Base-by-base conservation (phyloP, 2,888 invertebrate genomes). In the Odontothrips loti region DNA sequence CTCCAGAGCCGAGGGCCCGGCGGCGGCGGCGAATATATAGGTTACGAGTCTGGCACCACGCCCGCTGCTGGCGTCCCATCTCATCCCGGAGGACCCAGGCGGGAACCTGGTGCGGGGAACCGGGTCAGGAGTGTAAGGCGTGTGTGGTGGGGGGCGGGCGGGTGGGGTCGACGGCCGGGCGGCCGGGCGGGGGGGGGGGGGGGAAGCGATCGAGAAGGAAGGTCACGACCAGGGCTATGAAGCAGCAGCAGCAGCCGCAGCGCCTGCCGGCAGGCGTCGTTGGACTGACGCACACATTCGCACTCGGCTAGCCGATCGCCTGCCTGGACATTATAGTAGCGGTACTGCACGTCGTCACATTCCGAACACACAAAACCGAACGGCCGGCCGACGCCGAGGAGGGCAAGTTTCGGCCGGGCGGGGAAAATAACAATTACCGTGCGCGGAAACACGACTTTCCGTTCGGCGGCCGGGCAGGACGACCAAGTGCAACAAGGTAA, bases 51-150 rank as follows among this genome's bases (percentile, higher is more conserved):
- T 43, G 34, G 34, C 34, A 43, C 6, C 34, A 43, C 34, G 34
- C 34, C 34, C 34, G 34, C 34, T 6, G 34, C 34, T 6, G 6
- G 34, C 34, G 6, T 43, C 34, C 34, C 34, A 6, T 4, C 34
- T 43, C 34, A 43, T 43, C 34, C 34, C 34, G 34, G 34, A 6
- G 34, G 34, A 43, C 34, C 34, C 34, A 6, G 34, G 34, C 3
- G 34, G 34, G 34, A 43, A 6, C 34, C 34, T 43, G n/a, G n/a
- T n/a, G 34, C 34, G 34, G 68, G 68, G 27, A 75, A 27, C 68
- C 68, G 68, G 68, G 68, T 75, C 68, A 75, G 68, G 11, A 75
- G 68, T 75, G 68, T 75, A 9, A 8, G 68, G 23, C 68, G 58
- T 9, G 68, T 23, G 27, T 23, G n/a, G 23, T 23, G 23, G 68